A percentile compares a stretch with the other conserved stretches of the same genome.
phyloP scores from a whole-genome alignment of 2,113 vertebrate genomes.

The Chloroceryle aenea region DNA sequence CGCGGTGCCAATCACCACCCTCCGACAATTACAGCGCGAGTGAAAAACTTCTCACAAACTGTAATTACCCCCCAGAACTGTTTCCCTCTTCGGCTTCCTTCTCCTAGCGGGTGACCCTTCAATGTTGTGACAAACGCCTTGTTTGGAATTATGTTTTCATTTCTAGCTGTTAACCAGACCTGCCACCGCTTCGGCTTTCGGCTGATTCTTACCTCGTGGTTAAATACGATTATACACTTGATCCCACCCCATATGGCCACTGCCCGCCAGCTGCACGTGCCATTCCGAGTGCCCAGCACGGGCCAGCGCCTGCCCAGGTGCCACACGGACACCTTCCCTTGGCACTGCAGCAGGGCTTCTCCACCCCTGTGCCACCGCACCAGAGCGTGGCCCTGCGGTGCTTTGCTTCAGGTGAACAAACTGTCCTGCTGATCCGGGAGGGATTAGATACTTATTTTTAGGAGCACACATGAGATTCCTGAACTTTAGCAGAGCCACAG shows the following conservation, averaged over 20 bases:
- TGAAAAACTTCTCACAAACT: constrained; percentile 24
- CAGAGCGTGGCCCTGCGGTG: accelerated
- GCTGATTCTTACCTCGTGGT: not conserved
- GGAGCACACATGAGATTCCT: accelerated
- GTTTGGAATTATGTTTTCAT: constrained; percentile 33
- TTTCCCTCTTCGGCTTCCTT: constrained; percentile 10
- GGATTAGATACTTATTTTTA: not conserved
- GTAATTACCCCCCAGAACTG: constrained; percentile 51
- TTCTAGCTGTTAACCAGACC: not conserved
- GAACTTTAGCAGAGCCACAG: accelerated
- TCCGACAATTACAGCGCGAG: constrained; percentile 9
- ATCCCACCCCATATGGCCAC: accelerated
- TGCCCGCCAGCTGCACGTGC: accelerated
- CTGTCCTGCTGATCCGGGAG: accelerated
- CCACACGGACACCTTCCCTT: not conserved
- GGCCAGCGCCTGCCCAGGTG: accelerated
- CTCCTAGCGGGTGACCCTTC: constrained; percentile 23
- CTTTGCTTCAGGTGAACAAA: not conserved
- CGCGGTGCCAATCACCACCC: not conserved
- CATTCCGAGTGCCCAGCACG: accelerated
- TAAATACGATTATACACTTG: not conserved
- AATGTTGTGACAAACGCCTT: constrained; percentile 46
- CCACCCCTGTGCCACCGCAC: accelerated
- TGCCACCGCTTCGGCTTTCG: accelerated
- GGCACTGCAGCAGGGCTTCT: not conserved